Evolutionary conservation across 1,140 invertebrate species (phyloP).

Genomic region (Drosophila pachea): DNA sequence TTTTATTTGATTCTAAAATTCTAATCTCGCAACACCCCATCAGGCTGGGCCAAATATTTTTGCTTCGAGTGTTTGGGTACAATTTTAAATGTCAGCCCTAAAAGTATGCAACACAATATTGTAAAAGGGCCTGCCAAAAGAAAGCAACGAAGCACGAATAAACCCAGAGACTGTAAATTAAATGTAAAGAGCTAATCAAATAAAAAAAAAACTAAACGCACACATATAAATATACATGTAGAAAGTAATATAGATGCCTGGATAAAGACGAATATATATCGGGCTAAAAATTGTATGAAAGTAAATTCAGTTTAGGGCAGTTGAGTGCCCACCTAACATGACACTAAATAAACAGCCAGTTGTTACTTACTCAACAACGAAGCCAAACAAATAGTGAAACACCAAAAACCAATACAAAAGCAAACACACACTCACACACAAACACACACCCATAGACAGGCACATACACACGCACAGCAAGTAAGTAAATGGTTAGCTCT

Average conservation of each 20-base stretch:
- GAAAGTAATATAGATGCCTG: neutral
- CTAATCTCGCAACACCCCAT: neutral
- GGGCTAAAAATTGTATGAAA: slow-evolving; percentile 61
- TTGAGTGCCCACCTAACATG: slow-evolving; percentile 53
- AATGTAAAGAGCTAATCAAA: slow-evolving; percentile 58
- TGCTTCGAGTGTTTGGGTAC: slow-evolving; percentile 34
- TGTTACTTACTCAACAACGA: slow-evolving; percentile 73
- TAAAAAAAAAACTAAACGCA: slow-evolving; percentile 49
- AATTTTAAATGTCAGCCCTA: slow-evolving; percentile 28
- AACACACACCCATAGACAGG: slow-evolving; percentile 18
- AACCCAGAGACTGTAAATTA: slow-evolving; percentile 47
- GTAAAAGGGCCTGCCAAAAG: slow-evolving; percentile 25
- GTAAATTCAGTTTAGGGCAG: slow-evolving; percentile 48
- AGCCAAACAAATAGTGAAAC: slow-evolving; percentile 67
- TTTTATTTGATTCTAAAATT: neutral
- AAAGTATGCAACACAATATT: slow-evolving; percentile 58
- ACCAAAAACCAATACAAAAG: slow-evolving; percentile 63
- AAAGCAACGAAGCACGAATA: slow-evolving; percentile 27
- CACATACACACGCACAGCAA: slow-evolving; percentile 14
- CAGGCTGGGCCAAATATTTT: slow-evolving; percentile 37
- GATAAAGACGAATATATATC: slow-evolving; percentile 1
- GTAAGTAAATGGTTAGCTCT: slow-evolving; percentile 74
- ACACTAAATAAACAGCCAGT: slow-evolving; percentile 75
- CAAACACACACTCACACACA: slow-evolving; percentile 43
- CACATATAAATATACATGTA: slow-evolving; percentile 6